Conservation (phyloP, 2,797 vertebrate genomes). For the Diplodus puntazzo region DNA sequence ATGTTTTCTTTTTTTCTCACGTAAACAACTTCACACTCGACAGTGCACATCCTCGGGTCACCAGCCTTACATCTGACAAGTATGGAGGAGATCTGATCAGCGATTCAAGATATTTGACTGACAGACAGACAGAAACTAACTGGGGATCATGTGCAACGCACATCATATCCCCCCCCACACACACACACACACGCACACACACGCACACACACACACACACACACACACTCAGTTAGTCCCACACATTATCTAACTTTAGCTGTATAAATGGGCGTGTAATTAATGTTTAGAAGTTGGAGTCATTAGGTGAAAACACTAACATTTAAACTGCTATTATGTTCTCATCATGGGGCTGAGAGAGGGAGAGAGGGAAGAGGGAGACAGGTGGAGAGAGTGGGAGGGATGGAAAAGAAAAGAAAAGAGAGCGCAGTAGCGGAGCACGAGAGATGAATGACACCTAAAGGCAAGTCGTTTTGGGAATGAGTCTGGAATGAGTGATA, state of each 20-base stretch:
- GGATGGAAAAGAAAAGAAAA: not conserved
- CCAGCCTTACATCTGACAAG: too few relatives aligned
- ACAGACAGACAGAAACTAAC: not conserved
- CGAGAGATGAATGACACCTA: slow-evolving; percentile 15
- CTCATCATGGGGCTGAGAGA: slow-evolving; percentile 51
- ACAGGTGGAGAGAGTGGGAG: not conserved
- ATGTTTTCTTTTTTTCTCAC: too few relatives aligned
- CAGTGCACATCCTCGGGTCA: too few relatives aligned
- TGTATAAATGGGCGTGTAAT: slow-evolving; percentile 58
- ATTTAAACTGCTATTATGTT: slow-evolving; percentile 70
- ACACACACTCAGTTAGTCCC: not conserved
- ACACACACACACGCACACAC: slow-evolving; percentile 1
- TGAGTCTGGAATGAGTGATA: too few relatives aligned
- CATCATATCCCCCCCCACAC: not conserved
- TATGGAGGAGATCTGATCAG: too few relatives aligned
- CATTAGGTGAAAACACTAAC: slow-evolving; percentile 55
- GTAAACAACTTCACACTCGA: too few relatives aligned
- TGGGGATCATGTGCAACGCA: not conserved
- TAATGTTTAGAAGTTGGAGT: slow-evolving; percentile 52
- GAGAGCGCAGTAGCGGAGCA: slow-evolving; percentile 9
- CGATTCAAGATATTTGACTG: too few relatives aligned
- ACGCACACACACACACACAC: not conserved
- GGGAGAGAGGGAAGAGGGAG: slow-evolving; percentile 4
- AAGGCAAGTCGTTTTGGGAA: too few relatives aligned
- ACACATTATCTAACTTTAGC: slow-evolving; percentile 57